Percentiles rank a stretch among this genome's conserved stretches.
phyloP scores from a whole-genome alignment of 2,888 invertebrate species.

The Mythimna albipuncta region DNA sequence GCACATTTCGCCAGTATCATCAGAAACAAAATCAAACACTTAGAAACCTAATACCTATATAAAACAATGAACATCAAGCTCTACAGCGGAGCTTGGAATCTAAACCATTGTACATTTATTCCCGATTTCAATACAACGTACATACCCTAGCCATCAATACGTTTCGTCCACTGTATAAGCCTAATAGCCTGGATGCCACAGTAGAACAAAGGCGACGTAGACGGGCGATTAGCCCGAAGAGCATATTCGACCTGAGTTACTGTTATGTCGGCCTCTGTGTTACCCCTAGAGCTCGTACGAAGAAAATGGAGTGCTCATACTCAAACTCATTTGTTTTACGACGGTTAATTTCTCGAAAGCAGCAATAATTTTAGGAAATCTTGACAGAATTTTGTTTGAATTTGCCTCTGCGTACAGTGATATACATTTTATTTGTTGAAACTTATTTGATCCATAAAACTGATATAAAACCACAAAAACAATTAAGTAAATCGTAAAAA shows the following conservation, averaged over 20 bases:
- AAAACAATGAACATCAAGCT: too few relatives aligned
- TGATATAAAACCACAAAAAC: too few relatives aligned
- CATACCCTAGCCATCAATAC: constrained; percentile 28
- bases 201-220: constrained; percentile 45
- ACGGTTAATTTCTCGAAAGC: not conserved
- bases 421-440: not conserved
- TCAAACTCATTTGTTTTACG: not conserved
- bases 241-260: constrained; percentile 61
- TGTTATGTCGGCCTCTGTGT: constrained; percentile 58
- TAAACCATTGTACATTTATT: not conserved
- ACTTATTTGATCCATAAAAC: too few relatives aligned
- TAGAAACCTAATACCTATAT: too few relatives aligned
- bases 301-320: constrained; percentile 10
- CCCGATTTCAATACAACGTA: constrained; percentile 6
- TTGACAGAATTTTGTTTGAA: not conserved
- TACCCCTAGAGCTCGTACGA: constrained; percentile 22
- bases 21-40: too few relatives aligned
- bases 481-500: too few relatives aligned
- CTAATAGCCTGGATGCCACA: constrained; percentile 16
- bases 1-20: too few relatives aligned
- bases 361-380: not conserved
- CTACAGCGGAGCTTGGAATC: too few relatives aligned
- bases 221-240: constrained; percentile 56
- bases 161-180: constrained; percentile 15
- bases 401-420: not conserved